Percentiles rank a stretch among this genome's conserved stretches.
Conservation (phyloP, 2,113 vertebrate genomes). For the Tringa solitaria region DNA sequence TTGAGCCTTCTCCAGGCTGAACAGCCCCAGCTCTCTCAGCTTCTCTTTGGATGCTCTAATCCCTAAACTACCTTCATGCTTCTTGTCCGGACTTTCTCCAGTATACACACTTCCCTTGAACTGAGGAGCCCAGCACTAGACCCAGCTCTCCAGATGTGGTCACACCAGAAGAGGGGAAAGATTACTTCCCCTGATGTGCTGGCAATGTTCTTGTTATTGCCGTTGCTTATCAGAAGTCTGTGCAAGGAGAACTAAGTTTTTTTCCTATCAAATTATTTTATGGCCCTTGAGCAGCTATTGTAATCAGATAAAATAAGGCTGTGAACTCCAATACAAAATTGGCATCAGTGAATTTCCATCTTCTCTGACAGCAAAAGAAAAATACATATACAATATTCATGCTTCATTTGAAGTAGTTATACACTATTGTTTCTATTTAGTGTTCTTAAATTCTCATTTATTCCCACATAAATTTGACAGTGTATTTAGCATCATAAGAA, state of each 20-base stretch:
- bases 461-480: not conserved
- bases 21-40: not conserved
- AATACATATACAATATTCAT: not conserved
- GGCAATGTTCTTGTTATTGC: not conserved
- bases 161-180: not conserved
- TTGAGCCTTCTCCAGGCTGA: not conserved
- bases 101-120: rapidly evolving
- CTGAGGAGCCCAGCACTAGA: not conserved
- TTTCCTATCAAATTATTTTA: not conserved
- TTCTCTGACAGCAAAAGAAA: not conserved
- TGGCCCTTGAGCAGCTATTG: not conserved
- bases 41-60: not conserved
- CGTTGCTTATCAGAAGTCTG: not conserved
- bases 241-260: not conserved
- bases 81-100: not conserved
- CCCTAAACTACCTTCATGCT: not conserved
- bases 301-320: not conserved
- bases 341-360: not conserved
- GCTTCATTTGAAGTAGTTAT: not conserved
- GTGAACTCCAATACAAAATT: not conserved
- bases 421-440: not conserved
- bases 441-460: constrained; percentile 24
- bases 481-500: not conserved
- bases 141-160: not conserved
- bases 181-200: not conserved